A percentile compares a stretch with the other conserved stretches of the same genome.
Evolutionary conservation across 2,113 vertebrate genomes (phyloP).

Genomic region (Ardeotis arabs): DNA sequence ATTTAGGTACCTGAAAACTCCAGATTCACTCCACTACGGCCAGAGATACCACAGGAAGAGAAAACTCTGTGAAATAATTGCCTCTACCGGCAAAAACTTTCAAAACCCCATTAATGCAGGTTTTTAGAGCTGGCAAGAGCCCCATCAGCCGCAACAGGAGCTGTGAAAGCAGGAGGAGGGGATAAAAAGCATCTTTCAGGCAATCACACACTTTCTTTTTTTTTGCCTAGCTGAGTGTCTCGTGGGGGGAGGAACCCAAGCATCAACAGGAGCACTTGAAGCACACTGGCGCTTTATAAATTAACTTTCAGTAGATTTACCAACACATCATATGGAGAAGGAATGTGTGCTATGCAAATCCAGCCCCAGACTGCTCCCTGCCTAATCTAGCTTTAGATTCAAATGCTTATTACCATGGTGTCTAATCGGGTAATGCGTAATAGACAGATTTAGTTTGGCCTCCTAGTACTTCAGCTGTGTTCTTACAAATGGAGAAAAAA

Average conservation of each 20-base stretch:
- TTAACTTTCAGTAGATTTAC: conserved; percentile 35
- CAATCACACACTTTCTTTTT: background rate
- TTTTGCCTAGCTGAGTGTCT: background rate
- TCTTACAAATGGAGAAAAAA: background rate
- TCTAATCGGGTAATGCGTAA: conserved; percentile 24
- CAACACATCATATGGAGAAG: conserved; percentile 7
- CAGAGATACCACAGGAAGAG: background rate
- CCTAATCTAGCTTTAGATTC: conserved; percentile 58
- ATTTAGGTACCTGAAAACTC: background rate
- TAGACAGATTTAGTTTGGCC: background rate
- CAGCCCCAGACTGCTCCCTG: conserved; percentile 44
- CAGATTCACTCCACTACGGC: background rate
- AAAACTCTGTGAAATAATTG: background rate
- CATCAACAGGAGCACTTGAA: conserved; percentile 1
- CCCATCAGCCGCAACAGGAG: background rate
- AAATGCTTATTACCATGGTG: conserved; percentile 39
- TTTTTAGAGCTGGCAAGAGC: background rate
- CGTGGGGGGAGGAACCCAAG: background rate
- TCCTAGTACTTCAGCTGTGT: background rate
- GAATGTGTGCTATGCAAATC: conserved; percentile 60
- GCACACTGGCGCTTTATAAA: background rate
- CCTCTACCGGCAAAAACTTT: background rate
- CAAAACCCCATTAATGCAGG: background rate
- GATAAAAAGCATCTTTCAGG: background rate
- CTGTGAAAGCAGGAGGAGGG: background rate